Conservation (phyloP, 2,797 vertebrate species). For the Lacerta bilineata region DNA sequence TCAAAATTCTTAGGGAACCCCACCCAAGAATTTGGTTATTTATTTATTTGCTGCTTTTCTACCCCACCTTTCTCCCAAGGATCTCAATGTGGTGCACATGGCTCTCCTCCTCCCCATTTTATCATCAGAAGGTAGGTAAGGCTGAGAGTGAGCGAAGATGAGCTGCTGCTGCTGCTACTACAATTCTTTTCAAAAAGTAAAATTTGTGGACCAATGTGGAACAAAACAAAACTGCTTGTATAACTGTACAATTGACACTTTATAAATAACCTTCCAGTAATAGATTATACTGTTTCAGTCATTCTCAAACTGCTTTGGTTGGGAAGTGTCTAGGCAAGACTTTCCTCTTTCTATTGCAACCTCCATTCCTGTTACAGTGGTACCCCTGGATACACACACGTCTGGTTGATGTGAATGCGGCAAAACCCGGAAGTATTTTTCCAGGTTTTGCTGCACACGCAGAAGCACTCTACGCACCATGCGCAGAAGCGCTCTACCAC, state of each 20-base stretch:
- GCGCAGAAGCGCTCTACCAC: too few species aligned
- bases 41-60: too few species aligned
- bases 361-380: not conserved
- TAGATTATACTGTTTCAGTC: not conserved
- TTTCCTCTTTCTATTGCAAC: not conserved
- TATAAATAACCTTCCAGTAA: not conserved
- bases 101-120: too few species aligned
- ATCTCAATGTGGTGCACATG: too few species aligned
- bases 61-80: too few species aligned
- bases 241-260: not conserved
- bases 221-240: not conserved
- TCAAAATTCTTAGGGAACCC: not conserved
- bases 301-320: not conserved
- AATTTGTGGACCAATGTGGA: not conserved
- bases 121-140: too few species aligned
- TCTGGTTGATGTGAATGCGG: rapidly evolving
- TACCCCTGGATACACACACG: too few species aligned
- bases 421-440: too few species aligned
- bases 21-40: too few species aligned
- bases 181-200: not conserved
- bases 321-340: not conserved
- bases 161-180: too few species aligned
- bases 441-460: rapidly evolving
- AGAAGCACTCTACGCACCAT: not conserved
- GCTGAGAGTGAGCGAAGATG: too few species aligned